Evolutionary conservation across 2,888 invertebrate species (phyloP), one percentile per base, ranked within the genome.

Genomic region (Oscheius onirici): DNA sequence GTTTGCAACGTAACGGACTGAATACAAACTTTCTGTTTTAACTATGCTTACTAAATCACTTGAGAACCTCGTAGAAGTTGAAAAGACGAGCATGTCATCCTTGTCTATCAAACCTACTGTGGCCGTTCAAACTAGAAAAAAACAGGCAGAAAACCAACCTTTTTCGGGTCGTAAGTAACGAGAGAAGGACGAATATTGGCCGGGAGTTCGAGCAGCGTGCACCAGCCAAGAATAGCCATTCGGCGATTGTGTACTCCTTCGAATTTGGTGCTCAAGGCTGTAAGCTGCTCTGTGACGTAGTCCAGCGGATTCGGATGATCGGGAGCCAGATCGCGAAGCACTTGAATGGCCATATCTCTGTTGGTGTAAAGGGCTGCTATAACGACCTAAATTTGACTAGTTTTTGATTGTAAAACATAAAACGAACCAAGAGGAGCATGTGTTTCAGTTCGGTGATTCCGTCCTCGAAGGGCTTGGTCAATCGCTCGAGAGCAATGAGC

Each of bases 301-400:
- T 72, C 72, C 24, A 72, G 51, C 1, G 72, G 72, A 49, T 72
- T 72, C 10, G 72, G 72, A 44, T 72, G 72, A 26, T 60, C 49
- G 6, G 72, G 72, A 1, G 67, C 67, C 41, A 72, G 24, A 17
- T 72, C 67, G 40, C 58, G 49, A 34, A 72, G 44, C 10, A 60
- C 52, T 24, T 22, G 41, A 41, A 67, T 57, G n/a, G 72, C 58
- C 28, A 67, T 46, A 13, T 66, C 67, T 17, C 51, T 57, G 52
- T 72, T 67, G 11, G 60, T 58, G 51, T 72, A 68, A 10, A 72
- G 24, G 11, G 67, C 66, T 13, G 72, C 72, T 10, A 67, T 51
- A 0, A 72, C 67, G 5, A 72, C 63, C 70, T 70, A 52, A 34
- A 34, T 34, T 34, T 6, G 34, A 6, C 8, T 8, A 34, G 8